These are phyloP conservation scores for Yponomeuta sedellus DNA, from an alignment of 2,888 invertebrate species.

Conservation along the genomic window DNA sequence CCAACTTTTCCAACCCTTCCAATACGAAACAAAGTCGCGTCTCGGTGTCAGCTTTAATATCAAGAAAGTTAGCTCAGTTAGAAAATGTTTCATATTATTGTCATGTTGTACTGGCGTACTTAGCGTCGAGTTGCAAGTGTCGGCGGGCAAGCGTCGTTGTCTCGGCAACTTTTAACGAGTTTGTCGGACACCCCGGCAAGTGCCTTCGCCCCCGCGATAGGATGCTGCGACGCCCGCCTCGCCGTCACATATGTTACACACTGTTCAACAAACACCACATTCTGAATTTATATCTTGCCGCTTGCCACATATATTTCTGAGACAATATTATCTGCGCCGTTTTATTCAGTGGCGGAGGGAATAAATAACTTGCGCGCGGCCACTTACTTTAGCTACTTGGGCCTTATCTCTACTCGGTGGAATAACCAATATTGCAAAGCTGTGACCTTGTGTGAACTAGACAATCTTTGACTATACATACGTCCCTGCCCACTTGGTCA, in stretches of 20 bases:
- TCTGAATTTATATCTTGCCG: conserved; percentile 1
- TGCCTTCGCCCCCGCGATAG: conserved; percentile 1
- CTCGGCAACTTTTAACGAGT: conserved; percentile 74
- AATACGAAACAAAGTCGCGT: conserved; percentile 6
- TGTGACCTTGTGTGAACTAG: no score
- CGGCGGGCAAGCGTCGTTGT: conserved; percentile 64
- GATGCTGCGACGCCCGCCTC: background rate
- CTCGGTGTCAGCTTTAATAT: conserved; percentile 47
- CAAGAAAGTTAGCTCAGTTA: conserved; percentile 32
- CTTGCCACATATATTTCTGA: background rate
- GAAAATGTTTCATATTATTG: conserved; percentile 63
- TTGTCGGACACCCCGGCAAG: conserved; percentile 53
- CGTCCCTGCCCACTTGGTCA: no score
- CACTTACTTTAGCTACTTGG: no score
- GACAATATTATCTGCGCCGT: background rate
- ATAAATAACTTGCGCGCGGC: background rate
- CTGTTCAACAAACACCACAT: conserved; percentile 27
- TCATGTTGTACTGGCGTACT: conserved; percentile 69
- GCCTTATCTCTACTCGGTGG: no score
- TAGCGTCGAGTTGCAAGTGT: conserved; percentile 67
- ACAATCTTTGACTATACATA: no score
- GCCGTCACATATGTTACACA: conserved; percentile 40
- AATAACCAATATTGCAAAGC: no score
- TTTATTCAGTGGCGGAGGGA: background rate
- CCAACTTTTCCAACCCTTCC: conserved; percentile 5